Base-by-base conservation (phyloP, 2,797 vertebrate species). In the Ceryle rudis region DNA sequence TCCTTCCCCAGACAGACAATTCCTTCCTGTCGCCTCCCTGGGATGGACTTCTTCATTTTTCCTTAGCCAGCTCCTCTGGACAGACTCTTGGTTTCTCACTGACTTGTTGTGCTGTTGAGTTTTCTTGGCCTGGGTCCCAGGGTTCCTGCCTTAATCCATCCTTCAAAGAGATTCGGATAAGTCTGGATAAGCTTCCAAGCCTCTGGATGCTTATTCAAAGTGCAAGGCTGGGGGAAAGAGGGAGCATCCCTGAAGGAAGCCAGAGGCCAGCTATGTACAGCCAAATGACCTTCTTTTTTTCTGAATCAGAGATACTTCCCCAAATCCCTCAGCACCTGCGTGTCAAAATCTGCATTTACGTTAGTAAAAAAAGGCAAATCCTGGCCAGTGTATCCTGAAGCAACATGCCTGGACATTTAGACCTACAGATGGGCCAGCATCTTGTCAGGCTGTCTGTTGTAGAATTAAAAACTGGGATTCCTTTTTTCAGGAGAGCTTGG, bases 91-190 rank as follows among this genome's bases (percentile, higher is more conserved):
- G 83, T 97, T 96, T 96, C 93, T 95, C 86, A 95, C 61, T 89
- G 92, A 81, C 86, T 96, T 79, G 69, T 73, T 83, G 90, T 61
- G 39, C 54, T 89, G 61, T 92, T 89, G 94, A 93, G 83, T 79
- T 85, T 97, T 97, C 74, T 94, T 97, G 97, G 97, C 93, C 84
- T 82, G 74, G 10, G 11, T 95, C 96, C 97, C 95, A 97, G 92
- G 86, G 96, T 95, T 95, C 89, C 86, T 95, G 95, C 92, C 94
- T 97, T 97, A 97, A 97, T 97, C 96, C 90, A 52, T 91, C 90
- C 97, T 97, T 97, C 97, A 97, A 96, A 97, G 95, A 92, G 86
- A 95, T 96, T 95, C 93, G 95, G 93, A 75, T 95, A 97, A 96
- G 69, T 93, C 94, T 95, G 92, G 92, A 92, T 97, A 96, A 94